Evolutionary conservation across 1,140 invertebrate genomes (phyloP), one percentile per base, ranked within the genome.

Genomic region (Eurytemora carolleeae): DNA sequence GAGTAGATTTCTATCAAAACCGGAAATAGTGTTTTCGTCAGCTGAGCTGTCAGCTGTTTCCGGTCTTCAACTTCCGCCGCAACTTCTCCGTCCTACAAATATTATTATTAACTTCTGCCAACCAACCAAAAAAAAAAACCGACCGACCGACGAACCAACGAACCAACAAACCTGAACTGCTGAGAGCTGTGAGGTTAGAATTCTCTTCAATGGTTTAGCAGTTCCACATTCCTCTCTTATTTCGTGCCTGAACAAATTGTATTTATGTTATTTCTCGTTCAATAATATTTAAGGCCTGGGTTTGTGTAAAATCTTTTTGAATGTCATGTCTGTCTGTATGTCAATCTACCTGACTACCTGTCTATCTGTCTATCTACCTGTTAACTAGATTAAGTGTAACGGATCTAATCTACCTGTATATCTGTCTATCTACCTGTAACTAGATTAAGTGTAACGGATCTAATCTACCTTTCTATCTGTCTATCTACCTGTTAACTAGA

Each of bases 171-270:
- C n/a, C 70, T 1, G 67, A 59, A 1, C 44, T 57, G 31, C 31
- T 7, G 31, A 18, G 3, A 60, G 58, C 24, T 65, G 55, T 3
- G 63, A 61, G 0, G 66, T 63, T 55, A 61, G 63, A 57, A 59
- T 66, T 61, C 73, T 80, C 71, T 92, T 89, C 67, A 97, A 87
- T 59, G 86, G 82, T 55, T 91, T 75, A 15, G 90, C 84, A 55
- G 89, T 94, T 61, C 92, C 92, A 3, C 90, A 90, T 72, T 95
- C 91, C 75, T 97, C 92, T 73, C 96, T 96, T 65, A 96, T 92
- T 79, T 97, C 92, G 73, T 95, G 91, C 87, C 96, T 92, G 66
- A 87, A 84, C 73, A 44, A 44, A 12, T 12, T 12, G n/a, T 44
- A 44, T 44, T 44, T 44, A 44, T 7, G n/a, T 44, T 44, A 12